Evolutionary conservation across 2,797 vertebrate genomes (phyloP), one percentile per base, ranked within the genome.

Genomic region (Chrysocyon brachyurus): DNA sequence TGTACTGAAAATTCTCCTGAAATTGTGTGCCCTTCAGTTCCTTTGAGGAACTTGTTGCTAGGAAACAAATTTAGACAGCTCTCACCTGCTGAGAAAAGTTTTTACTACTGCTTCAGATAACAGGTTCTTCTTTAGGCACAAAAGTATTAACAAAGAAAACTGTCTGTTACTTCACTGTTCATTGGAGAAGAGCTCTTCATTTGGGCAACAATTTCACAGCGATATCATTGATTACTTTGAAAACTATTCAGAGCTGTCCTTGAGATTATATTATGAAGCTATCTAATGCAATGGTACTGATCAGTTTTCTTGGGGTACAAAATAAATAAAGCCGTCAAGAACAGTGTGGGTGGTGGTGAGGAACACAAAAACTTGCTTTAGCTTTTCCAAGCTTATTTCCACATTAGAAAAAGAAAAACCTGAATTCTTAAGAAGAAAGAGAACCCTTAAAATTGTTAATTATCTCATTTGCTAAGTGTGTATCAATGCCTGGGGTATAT

Each of bases 41-140:
- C 75, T 96, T 94, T 96, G 75, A 97, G 81, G 46, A 96, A 79
- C 49, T 22, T 88, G 95, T 98, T 98, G 96, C 96, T 97, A 98
- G 96, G 98, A 97, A 98, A 97, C 98, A 97, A 96, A 84, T 92
- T 88, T 88, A 96, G 77, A 97, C 95, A 6, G 16, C 56, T 93
- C 75, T 96, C 33, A 64, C 85, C 81, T 88, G 61, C 86, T 33
- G 52, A 92, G 96, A 90, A 92, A 97, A 97, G 87, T 95, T 95
- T 90, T 93, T 66, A 82, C 82, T 54, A 63, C 31, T 94, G 93
- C 52, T 72, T 92, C 75, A 95, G 82, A 91, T 92, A 97, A 92
- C 19, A 49, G 36, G 33, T 64, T 91, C 63, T 93, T 86, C 86
- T 95, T 96, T 90, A 97, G 73, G 56, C 46, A 73, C 19, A 21